These are phyloP conservation scores for Antrozous pallidus DNA, from an alignment of 2,797 vertebrate genomes.

Conservation along the genomic window DNA sequence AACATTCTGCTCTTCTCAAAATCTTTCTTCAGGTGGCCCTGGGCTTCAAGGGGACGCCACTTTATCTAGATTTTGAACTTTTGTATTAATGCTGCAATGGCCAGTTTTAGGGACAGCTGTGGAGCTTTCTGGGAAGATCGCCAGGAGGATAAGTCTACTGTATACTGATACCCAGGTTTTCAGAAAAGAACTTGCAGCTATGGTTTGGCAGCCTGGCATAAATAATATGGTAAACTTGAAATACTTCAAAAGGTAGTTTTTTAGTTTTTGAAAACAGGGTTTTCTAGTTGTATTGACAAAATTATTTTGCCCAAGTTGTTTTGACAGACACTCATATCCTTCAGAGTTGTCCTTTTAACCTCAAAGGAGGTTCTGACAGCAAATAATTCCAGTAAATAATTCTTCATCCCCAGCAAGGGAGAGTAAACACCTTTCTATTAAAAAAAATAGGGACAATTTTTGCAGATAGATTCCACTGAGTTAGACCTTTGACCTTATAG, in stretches of 20 bases:
- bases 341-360: not conserved
- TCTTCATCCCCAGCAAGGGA: not conserved
- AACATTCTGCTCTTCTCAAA: not conserved
- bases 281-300: slow-evolving; percentile 20
- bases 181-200: not conserved
- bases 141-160: not conserved
- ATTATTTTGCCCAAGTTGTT: slow-evolving; percentile 1
- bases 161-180: not conserved
- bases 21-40: not conserved
- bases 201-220: not conserved
- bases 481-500: not conserved
- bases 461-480: not conserved
- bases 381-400: not conserved
- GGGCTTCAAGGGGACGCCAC: not conserved
- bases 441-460: not conserved
- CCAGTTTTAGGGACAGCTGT: not conserved
- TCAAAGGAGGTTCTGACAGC: not conserved
- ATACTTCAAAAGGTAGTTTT: not conserved
- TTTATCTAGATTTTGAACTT: not conserved
- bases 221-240: slow-evolving; percentile 9
- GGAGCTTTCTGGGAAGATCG: slow-evolving; percentile 24
- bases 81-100: not conserved
- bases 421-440: slow-evolving; percentile 5
- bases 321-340: not conserved
- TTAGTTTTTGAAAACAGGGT: slow-evolving; percentile 17